Base-by-base conservation (phyloP, 2,888 invertebrate species). In the Fabriciana adippe region DNA sequence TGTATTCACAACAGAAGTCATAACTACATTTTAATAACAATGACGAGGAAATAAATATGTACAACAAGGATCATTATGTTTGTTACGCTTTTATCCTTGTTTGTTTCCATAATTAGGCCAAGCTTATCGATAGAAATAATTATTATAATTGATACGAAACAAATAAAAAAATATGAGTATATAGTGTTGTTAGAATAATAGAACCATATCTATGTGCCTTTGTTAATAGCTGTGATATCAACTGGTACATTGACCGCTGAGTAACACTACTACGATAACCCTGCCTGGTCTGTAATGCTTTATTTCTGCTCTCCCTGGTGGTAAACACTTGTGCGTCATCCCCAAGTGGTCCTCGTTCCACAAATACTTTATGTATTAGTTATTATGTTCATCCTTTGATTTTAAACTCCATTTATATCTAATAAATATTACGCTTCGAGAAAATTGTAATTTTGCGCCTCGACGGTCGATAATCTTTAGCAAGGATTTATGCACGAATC, bases 291-390 rank as follows among this genome's bases (percentile, higher is more conserved):
- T 74, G 79, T 74, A 70, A 71, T 83, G 81, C 81, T 89, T 88
- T 92, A 90, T 91, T 90, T 90, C 80, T 84, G 86, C 81, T 81
- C 90, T 85, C 87, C 76, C 83, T 83, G 89, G 86, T 86, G 90
- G 91, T 85, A 89, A 86, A 89, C 89, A 88, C 80, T 82, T 83
- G 88, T 89, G 88, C 88, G 89, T 89, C 90, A 90, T 85, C 84
- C 72, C 76, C 75, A 64, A 78, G 77, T 75, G 78, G 76, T 85
- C 82, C 85, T 79, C 71, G 77, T 76, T 85, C 86, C 84, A 88
- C 86, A 90, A 90, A 90, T 90, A 90, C 84, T 83, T 82, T 64
- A 57, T 67, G 55, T 60, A 70, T 64, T 65, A 67, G 64, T 59
- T 55, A 63, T 62, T n/a, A 41, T 55, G 64, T 47, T 55, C 55